Evolutionary conservation across 2,113 vertebrate species (phyloP).

Genomic region (Zosterops japonicus): DNA sequence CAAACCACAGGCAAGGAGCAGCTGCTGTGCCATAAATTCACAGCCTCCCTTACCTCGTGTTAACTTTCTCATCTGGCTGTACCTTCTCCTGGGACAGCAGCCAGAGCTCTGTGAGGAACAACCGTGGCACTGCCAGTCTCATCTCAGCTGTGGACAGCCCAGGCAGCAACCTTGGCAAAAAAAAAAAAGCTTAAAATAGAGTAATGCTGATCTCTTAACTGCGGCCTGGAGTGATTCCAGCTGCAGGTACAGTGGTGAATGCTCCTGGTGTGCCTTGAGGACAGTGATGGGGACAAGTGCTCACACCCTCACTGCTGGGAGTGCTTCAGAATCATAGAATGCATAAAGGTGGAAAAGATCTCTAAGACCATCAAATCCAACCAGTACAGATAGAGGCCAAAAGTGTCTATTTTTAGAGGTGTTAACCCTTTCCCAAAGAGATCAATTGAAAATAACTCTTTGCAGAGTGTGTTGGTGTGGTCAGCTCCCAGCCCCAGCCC

Average conservation of each 20-base stretch:
- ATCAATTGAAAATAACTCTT: not conserved
- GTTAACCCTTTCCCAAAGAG: not conserved
- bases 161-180: not conserved
- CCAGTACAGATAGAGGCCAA: not conserved
- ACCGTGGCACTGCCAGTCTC: not conserved
- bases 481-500: not conserved
- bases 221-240: not conserved
- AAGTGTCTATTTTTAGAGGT: not conserved
- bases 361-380: not conserved
- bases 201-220: not conserved
- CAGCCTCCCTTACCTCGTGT: not conserved
- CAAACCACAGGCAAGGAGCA: not conserved
- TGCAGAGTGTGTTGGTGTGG: not conserved
- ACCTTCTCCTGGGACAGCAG: not conserved
- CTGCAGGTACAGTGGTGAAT: not conserved
- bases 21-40: not conserved
- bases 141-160: not conserved
- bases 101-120: not conserved
- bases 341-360: not conserved
- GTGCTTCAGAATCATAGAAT: not conserved
- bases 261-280: accelerated
- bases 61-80: not conserved
- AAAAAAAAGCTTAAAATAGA: not conserved
- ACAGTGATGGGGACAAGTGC: not conserved
- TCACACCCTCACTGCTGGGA: not conserved